Base-by-base conservation (phyloP, 1,140 invertebrate species). In the Laodelphax striatellus region DNA sequence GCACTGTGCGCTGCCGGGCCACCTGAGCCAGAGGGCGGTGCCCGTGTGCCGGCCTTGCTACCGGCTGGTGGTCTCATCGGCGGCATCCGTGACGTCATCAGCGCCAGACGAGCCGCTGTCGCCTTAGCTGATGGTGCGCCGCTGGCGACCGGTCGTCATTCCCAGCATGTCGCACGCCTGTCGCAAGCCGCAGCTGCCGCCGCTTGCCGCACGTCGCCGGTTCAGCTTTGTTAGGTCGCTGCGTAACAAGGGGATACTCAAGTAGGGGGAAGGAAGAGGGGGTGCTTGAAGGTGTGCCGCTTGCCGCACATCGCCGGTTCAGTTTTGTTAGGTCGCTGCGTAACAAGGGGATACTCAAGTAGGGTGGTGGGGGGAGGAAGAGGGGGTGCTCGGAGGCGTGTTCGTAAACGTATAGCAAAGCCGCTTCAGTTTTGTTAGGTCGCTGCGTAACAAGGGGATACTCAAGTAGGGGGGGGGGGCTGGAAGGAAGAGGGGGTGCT, bases 11-110 rank as follows among this genome's bases (percentile, higher is more conserved):
- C 76, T 96, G 14, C 82, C 88, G 4, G 90, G 90, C 52, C 88
- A 93, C 67, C 74, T 82, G 2, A 83, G 82, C 17, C 82, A 85
- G 63, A 81, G 82, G 64, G 78, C 84, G 34, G 90, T 92, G 17
- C 91, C 93, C 54, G 90, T 93, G 1, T 97, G 94, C 73, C 85
- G 88, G 66, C 82, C 82, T 28, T 98, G 94, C 77, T 58, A 64
- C 28, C 52, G 53, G 3, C 31, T 52, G 21, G 53, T 63, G 8
- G n/a, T n/a, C n/a, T n/a, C 28, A 50, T 62, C 14, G 16, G 41
- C 11, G 53, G 52, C 9, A 50, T 22, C 3, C 44, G 17, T n/a
- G 16, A 14, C 10, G 52, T 17, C 59, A 53, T 3, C 41, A 38
- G 17, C n/a, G n/a, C n/a, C n/a, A n/a, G n/a, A n/a, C n/a, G n/a